These are phyloP conservation scores for Malthinus seriepunctatus DNA, from an alignment of 2,888 invertebrate species.

Conservation along the genomic window DNA sequence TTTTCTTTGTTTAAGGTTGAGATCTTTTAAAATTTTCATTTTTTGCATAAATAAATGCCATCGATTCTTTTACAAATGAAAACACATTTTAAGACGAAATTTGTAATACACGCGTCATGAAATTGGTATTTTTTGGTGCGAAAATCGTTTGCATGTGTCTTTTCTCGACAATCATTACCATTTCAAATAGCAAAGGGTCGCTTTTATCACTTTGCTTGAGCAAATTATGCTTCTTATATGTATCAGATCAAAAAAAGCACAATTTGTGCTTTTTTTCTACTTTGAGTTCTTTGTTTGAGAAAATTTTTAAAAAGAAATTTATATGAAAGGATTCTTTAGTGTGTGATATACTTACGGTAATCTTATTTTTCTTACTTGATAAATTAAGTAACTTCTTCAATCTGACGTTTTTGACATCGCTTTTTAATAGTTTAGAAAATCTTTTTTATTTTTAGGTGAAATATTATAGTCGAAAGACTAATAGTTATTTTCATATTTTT, in stretches of 20 bases:
- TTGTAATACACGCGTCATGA: conserved; percentile 12
- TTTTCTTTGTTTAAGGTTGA: no score
- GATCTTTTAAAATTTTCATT: no score
- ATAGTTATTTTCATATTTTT: no score
- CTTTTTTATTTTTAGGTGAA: no score
- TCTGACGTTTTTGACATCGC: conserved; percentile 8
- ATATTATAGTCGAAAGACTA: no score
- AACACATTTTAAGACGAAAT: conserved; percentile 8
- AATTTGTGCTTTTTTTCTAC: no score
- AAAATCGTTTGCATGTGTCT: conserved; percentile 25
- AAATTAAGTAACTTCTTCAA: conserved; percentile 12
- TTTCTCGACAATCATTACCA: conserved; percentile 20
- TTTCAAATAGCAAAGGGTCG: conserved; percentile 13
- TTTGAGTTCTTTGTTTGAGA: no score
- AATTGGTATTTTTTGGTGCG: conserved; percentile 21
- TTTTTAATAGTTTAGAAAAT: no score
- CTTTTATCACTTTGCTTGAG: conserved; percentile 13
- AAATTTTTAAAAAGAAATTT: no score
- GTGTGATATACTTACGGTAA: no score
- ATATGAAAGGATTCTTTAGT: no score
- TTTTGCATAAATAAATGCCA: no score
- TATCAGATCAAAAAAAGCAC: conserved; percentile 9
- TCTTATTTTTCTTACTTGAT: conserved; percentile 1
- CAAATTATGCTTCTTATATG: conserved; percentile 15
- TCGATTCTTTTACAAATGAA: background rate